Conservation (phyloP, 2,888 invertebrate species). For the Mimumesa dahlbomi region DNA sequence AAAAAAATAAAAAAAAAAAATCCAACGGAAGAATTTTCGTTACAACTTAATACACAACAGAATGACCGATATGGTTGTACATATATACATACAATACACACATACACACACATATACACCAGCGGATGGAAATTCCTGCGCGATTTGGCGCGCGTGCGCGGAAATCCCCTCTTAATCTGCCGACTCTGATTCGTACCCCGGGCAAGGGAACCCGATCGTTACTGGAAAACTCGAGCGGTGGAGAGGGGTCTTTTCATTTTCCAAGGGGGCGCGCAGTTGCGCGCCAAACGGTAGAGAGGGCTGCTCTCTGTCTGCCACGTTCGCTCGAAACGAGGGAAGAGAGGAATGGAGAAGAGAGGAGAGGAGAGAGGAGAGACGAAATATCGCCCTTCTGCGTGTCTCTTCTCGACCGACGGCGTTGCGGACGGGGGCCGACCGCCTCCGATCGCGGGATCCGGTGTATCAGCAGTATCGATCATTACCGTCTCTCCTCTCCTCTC, state of each 20-base stretch:
- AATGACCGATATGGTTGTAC: too few species aligned
- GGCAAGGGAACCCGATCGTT: conserved; percentile 78
- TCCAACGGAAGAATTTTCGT: too few species aligned
- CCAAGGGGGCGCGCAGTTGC: conserved; percentile 64
- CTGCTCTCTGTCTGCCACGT: too few species aligned
- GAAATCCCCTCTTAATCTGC: too few species aligned
- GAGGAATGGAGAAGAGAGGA: conserved; percentile 16
- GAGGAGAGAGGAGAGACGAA: conserved; percentile 27
- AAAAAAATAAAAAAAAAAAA: too few species aligned
- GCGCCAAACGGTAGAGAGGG: conserved; percentile 30
- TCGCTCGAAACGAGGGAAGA: conserved; percentile 19
- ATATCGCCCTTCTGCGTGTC: conserved; percentile 41
- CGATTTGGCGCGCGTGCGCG: too few species aligned
- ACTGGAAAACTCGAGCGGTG: conserved; percentile 69
- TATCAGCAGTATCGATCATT: conserved; percentile 65
- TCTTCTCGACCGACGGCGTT: conserved; percentile 24
- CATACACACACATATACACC: too few species aligned
- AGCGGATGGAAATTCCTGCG: too few species aligned
- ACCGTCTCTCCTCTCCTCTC: conserved; percentile 14
- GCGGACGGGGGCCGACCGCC: conserved; percentile 14
- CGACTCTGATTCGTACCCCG: conserved; percentile 74
- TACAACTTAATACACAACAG: too few species aligned
- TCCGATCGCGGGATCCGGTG: conserved; percentile 56
- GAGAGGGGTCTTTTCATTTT: conserved; percentile 66
- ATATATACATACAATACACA: too few species aligned